phyloP scores from a whole-genome alignment of 2,888 invertebrate genomes.

The Anarsia innoxiella region DNA sequence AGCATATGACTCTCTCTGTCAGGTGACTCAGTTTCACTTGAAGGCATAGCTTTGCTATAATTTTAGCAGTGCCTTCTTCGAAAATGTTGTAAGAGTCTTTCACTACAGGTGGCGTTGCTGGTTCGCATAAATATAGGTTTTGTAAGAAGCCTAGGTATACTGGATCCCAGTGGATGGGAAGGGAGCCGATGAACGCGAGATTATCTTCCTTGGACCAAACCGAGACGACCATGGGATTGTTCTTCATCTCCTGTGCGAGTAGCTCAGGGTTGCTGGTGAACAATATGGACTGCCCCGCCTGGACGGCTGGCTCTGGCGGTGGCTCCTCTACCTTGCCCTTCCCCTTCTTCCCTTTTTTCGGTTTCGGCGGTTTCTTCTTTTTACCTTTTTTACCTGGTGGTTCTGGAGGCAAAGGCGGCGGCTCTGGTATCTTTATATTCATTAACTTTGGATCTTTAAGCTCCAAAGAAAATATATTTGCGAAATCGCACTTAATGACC shows the following conservation, averaged over 20 bases:
- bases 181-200: slow-evolving; percentile 47
- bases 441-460: slow-evolving; percentile 63
- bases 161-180: slow-evolving; percentile 53
- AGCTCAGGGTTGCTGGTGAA: slow-evolving; percentile 57
- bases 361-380: slow-evolving; percentile 38
- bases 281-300: slow-evolving; percentile 61
- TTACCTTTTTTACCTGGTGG: slow-evolving; percentile 47
- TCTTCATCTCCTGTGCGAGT: slow-evolving; percentile 54
- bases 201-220: slow-evolving; percentile 63
- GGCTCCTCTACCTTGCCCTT: slow-evolving; percentile 40
- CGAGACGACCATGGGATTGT: slow-evolving; percentile 48
- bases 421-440: slow-evolving; percentile 63
- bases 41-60: slow-evolving; percentile 55
- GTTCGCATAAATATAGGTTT: slow-evolving; percentile 34
- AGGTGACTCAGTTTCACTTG: slow-evolving; percentile 55
- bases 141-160: slow-evolving; percentile 43
- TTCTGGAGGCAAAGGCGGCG: slow-evolving; percentile 54
- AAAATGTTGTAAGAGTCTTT: slow-evolving; percentile 63
- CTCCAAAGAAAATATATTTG: slow-evolving; percentile 60
- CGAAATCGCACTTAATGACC: slow-evolving; percentile 58
- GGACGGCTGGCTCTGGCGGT: slow-evolving; percentile 56
- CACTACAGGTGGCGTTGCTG: slow-evolving; percentile 38
- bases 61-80: slow-evolving; percentile 55
- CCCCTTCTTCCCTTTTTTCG: slow-evolving; percentile 39
- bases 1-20: slow-evolving; percentile 49